Percentiles rank a stretch among this genome's conserved stretches.
phyloP scores from a whole-genome alignment of 1,140 invertebrate species.

The Pseudoatta argentina region DNA sequence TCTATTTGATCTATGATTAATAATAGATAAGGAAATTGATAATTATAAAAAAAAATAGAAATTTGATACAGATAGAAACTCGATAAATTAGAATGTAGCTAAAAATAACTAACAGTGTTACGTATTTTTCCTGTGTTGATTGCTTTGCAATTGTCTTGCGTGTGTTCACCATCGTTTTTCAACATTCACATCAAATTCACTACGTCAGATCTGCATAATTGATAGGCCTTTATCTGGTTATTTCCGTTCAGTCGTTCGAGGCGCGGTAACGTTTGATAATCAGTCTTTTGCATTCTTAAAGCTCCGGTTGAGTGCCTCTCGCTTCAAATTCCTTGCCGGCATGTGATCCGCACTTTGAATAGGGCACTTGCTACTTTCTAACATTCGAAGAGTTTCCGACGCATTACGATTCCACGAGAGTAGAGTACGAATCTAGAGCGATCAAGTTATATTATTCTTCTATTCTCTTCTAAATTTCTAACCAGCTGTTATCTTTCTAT shows the following conservation, averaged over 20 bases:
- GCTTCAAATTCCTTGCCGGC: slow-evolving; percentile 25
- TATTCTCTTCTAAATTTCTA: slow-evolving; percentile 29
- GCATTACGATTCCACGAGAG: slow-evolving; percentile 55
- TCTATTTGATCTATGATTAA: slow-evolving; percentile 19
- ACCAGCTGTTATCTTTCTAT: not conserved
- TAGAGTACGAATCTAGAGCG: slow-evolving; percentile 30
- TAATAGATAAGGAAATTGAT: not conserved
- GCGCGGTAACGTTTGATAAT: slow-evolving; percentile 54
- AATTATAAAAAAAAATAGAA: not conserved
- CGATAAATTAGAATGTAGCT: slow-evolving; percentile 4
- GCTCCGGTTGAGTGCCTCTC: slow-evolving; percentile 50
- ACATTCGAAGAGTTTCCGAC: slow-evolving; percentile 34
- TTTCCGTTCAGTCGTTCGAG: slow-evolving; percentile 35
- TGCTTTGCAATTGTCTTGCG: not conserved
- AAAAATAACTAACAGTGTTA: not conserved
- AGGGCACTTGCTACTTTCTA: slow-evolving; percentile 46
- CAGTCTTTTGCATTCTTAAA: slow-evolving; percentile 62
- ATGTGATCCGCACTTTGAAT: slow-evolving; percentile 44
- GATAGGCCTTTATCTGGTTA: slow-evolving; percentile 42
- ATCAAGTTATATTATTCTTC: slow-evolving; percentile 2
- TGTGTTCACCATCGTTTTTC: slow-evolving; percentile 7
- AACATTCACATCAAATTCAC: slow-evolving; percentile 49
- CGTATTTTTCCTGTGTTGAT: not conserved
- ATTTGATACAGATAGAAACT: slow-evolving; percentile 21
- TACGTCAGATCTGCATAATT: slow-evolving; percentile 58